Evolutionary conservation across 2,797 vertebrate genomes (phyloP).

Genomic region (Neolamprologus multifasciatus): DNA sequence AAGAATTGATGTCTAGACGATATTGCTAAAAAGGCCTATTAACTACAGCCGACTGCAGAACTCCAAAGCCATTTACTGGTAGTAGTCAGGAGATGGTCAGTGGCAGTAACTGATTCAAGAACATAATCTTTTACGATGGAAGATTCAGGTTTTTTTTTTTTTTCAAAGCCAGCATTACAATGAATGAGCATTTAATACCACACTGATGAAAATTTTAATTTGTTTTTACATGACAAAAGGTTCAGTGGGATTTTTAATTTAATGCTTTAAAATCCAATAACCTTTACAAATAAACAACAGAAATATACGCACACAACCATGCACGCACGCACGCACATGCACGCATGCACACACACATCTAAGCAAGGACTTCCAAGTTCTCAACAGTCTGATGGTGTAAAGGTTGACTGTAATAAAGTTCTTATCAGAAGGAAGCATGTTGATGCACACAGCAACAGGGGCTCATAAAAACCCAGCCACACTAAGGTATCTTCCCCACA

Average conservation of each 20-base stretch:
- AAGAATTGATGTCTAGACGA: constrained; percentile 54
- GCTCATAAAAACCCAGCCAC: constrained; percentile 40
- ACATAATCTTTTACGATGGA: background rate
- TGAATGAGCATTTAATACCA: background rate
- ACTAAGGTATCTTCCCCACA: constrained; percentile 12
- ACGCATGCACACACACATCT: background rate
- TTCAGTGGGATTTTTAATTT: background rate
- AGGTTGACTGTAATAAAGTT: constrained; percentile 16
- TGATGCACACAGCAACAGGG: background rate
- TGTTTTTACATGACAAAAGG: background rate
- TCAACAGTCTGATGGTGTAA: background rate
- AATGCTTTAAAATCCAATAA: background rate
- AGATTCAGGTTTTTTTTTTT: background rate
- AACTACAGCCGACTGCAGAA: constrained; percentile 30
- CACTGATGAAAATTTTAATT: background rate
- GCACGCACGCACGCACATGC: background rate
- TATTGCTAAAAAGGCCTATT: constrained; percentile 43
- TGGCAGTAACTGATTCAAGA: background rate
- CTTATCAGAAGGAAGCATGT: constrained; percentile 58
- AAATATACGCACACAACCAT: background rate
- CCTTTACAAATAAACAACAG: background rate
- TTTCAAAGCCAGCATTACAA: background rate
- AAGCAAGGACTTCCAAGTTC: background rate
- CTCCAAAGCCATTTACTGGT: background rate
- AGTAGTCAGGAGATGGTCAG: background rate